Base-by-base conservation (phyloP, 1,140 invertebrate genomes). In the Dreissena polymorpha region DNA sequence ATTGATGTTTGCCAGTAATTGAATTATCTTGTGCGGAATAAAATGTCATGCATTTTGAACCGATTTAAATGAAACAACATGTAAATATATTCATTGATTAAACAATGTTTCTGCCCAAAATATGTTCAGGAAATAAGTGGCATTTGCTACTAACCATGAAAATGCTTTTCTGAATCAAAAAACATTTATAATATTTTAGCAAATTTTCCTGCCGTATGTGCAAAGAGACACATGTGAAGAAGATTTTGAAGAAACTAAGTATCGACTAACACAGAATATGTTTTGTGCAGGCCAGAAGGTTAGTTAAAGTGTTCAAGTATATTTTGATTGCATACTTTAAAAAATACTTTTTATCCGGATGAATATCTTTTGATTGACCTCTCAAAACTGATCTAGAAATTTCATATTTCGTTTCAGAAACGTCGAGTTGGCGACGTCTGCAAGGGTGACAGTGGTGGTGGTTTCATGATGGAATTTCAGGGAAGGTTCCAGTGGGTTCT, bases 341-440 rank as follows among this genome's bases (percentile, higher is more conserved):
- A 5, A 18, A 63, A 63, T 2, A n/a, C 18, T 23, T 23, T 10
- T 63, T 63, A n/a, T 18, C 18, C 10, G 23, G 23, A n/a, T n/a
- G 23, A n/a, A 23, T n/a, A n/a, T 63, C 2, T n/a, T 2, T n/a
- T 63, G 2, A 63, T 5, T 63, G 10, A n/a, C 60, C 2, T 63
- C 29, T n/a, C 39, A 18, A 16, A 64, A 18, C 79, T 27, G 71
- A 39, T 84, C n/a, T 91, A 93, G 0, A 86, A 91, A 25, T 94
- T 94, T 64, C 95, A 95, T 86, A 95, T 96, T 88, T 92, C 95
- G 6, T 96, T 95, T 89, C 94, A 95, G 68, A 93, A 93, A 12
- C 93, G 94, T 73, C 92, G 91, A 86, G 93, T 93, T 7, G 93
- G 93, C 0, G 89, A 91, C 14, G 39, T 89, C 92, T 57, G 87